Evolutionary conservation across 2,888 invertebrate species (phyloP), one percentile per base, ranked within the genome.

Genomic region (Andrena praecox): DNA sequence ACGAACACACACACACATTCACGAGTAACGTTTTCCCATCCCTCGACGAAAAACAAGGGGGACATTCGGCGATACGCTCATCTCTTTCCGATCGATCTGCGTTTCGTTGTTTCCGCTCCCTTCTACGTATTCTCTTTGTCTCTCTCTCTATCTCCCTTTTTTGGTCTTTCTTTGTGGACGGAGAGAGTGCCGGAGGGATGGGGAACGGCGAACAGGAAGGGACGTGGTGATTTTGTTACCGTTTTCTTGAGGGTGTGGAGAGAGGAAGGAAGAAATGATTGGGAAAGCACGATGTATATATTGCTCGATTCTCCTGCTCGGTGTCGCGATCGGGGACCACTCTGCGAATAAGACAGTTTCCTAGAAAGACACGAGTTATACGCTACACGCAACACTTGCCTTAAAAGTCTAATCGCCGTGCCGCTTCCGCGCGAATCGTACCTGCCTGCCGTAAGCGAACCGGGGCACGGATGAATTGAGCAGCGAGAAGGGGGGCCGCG

Each of bases 341-440:
- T 74, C 73, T 70, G 81, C 81, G 80, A 80, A 63, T 80, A 80
- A 80, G 80, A 80, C 80, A 80, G 78, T 80, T 80, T 82, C 74
- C 79, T 79, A 79, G 33, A 77, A 68, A 74, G 69, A 82, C 73
- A 74, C 70, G 68, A 66, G 72, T 80, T 77, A 56, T 31, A 80
- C 78, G 72, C 78, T 80, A 80, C 72, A 63, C 80, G 80, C 78
- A 78, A 80, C 78, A 72, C 73, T 78, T 80, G 80, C 80, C 80
- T 80, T 80, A 78, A 70, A 70, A 64, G 80, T 80, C 80, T 80
- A 70, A 67, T 80, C 80, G 80, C 80, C 71, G 78, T 80, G 72
- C 72, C 80, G 80, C 80, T 80, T 78, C 59, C 72, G 71, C 80
- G 80, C 80, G 80, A 80, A 72, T 80, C 80, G 80, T 80, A 80